Evolutionary conservation across 2,797 vertebrate genomes (phyloP).

Genomic region (Eidolon dupreanum): DNA sequence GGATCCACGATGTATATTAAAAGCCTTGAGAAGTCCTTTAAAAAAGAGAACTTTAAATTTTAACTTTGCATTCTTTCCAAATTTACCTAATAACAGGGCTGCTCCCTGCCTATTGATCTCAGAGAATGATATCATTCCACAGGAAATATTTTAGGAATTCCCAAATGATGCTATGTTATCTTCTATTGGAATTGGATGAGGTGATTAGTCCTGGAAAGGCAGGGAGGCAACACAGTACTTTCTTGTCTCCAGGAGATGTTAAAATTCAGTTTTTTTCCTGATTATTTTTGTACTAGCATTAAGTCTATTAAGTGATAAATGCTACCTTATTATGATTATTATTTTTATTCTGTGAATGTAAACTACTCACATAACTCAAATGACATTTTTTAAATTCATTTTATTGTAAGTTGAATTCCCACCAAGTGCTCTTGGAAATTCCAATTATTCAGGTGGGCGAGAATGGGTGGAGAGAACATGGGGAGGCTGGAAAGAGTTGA

Average conservation of each 20-base stretch:
- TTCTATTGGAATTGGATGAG: neutral
- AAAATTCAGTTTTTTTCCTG: neutral
- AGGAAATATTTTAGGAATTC: neutral
- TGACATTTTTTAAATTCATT: slow-evolving; percentile 28
- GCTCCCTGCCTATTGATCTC: neutral
- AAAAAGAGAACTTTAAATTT: neutral
- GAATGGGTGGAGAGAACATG: neutral
- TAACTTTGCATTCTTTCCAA: neutral
- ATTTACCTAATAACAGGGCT: neutral
- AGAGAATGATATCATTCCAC: neutral
- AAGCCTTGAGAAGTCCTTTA: neutral
- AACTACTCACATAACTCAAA: neutral
- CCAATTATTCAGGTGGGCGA: neutral
- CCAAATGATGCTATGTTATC: neutral
- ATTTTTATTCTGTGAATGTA: slow-evolving; percentile 48
- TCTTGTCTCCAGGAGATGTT: neutral
- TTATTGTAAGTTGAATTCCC: slow-evolving; percentile 6
- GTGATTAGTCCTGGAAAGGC: neutral
- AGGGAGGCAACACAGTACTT: neutral
- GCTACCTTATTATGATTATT: slow-evolving; percentile 20
- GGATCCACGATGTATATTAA: neutral
- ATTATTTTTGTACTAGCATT: neutral
- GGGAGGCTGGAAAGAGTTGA: neutral
- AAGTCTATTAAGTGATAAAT: slow-evolving; percentile 36
- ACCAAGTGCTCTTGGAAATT: slow-evolving; percentile 49